Evolutionary conservation across 2,113 vertebrate species (phyloP).

Genomic region (Morone chrysops): DNA sequence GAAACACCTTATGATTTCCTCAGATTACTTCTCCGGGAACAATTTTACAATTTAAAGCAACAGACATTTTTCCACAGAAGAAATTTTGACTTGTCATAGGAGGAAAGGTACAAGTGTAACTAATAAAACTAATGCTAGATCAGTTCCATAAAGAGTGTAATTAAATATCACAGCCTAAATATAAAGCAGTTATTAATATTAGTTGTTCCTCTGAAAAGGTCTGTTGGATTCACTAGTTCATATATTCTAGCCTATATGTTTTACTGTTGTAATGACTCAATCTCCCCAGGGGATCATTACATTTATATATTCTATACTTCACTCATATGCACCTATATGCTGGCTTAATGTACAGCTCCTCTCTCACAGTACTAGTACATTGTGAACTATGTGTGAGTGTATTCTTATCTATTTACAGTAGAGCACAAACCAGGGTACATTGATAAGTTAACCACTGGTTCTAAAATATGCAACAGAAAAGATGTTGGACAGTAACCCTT

Average conservation of each 20-base stretch:
- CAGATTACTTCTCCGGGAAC: not conserved
- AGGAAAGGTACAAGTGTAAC: not conserved
- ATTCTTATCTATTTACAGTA: not conserved
- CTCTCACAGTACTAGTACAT: not conserved
- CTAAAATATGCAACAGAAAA: not conserved
- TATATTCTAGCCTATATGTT: not conserved
- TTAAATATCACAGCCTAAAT: not conserved
- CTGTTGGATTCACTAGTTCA: not conserved
- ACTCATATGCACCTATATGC: fast-evolving
- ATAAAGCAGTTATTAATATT: not conserved
- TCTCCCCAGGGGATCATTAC: not conserved
- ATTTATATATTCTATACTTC: not conserved
- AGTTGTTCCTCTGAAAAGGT: not conserved
- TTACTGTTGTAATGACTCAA: not conserved
- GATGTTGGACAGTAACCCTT: not conserved
- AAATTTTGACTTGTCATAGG: not conserved
- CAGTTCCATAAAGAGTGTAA: not conserved
- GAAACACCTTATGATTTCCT: not conserved
- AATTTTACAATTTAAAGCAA: not conserved
- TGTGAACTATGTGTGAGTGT: not conserved
- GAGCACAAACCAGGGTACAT: slow-evolving; percentile 2
- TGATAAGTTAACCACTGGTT: slow-evolving; percentile 14
- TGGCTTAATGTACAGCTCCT: not conserved
- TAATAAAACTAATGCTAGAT: not conserved
- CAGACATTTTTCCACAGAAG: not conserved